A percentile compares a stretch with the other conserved stretches of the same genome.
phyloP scores from a whole-genome alignment of 2,797 vertebrate genomes.

The Falco naumanni region DNA sequence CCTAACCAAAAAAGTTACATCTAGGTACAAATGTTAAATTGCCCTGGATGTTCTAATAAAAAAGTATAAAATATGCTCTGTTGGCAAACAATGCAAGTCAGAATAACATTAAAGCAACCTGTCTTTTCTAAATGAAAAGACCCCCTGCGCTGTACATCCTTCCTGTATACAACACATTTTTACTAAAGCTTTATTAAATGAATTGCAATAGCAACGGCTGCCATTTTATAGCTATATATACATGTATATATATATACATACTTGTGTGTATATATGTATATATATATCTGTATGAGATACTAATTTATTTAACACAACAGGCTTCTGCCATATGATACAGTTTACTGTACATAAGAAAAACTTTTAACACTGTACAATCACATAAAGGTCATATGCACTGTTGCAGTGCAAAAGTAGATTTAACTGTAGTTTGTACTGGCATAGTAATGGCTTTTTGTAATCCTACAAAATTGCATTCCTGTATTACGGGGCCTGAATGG shows the following conservation, averaged over 20 bases:
- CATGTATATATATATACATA: constrained; percentile 75
- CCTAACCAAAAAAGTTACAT: constrained; percentile 73
- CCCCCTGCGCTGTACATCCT: constrained; percentile 84
- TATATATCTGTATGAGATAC: constrained; percentile 78
- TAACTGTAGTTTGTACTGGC: constrained; percentile 88
- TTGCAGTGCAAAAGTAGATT: constrained; percentile 91
- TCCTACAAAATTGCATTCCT: constrained; percentile 82
- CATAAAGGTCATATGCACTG: constrained; percentile 93
- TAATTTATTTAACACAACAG: constrained; percentile 85
- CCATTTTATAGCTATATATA: constrained; percentile 79
- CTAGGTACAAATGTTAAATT: constrained; percentile 74
- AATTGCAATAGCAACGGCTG: constrained; percentile 89
- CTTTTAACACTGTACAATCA: constrained; percentile 91
- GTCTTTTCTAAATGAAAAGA: constrained; percentile 86
- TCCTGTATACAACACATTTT: constrained; percentile 90
- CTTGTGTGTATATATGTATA: constrained; percentile 73
- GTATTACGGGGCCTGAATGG: constrained; percentile 71
- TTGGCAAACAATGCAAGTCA: constrained; percentile 83
- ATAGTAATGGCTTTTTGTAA: constrained; percentile 85
- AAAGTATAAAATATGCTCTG: constrained; percentile 80
- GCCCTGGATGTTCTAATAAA: constrained; percentile 77
- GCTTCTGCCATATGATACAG: constrained; percentile 86
- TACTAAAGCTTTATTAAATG: constrained; percentile 92
- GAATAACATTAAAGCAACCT: constrained; percentile 87
- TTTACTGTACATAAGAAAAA: constrained; percentile 90